Evolutionary conservation across 1,140 invertebrate genomes (phyloP).

Genomic region (Neodiprion pinetum): DNA sequence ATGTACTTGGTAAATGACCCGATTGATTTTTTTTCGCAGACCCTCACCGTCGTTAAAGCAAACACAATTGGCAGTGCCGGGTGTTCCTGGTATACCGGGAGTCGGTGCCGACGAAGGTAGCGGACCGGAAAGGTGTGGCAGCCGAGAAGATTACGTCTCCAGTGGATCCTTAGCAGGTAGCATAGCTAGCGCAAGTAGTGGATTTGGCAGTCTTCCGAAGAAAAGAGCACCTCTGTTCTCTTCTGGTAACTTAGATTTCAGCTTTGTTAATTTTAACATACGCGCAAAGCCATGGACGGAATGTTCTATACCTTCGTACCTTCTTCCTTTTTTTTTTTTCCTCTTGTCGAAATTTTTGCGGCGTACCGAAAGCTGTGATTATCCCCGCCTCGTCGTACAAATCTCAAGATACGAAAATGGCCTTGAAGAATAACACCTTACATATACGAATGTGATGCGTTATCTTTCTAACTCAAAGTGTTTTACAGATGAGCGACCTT

Average conservation of each 20-base stretch:
- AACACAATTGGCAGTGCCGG: constrained; percentile 66
- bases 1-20: neutral
- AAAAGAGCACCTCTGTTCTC: constrained; percentile 70
- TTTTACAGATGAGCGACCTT: no score
- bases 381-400: no score
- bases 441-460: no score
- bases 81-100: constrained; percentile 55
- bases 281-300: neutral
- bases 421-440: no score
- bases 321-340: constrained; percentile 13
- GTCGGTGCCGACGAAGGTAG: constrained; percentile 47
- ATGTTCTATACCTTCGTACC: neutral
- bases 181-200: constrained; percentile 78
- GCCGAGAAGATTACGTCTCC: constrained; percentile 69
- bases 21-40: constrained; percentile 46
- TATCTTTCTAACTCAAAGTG: no score
- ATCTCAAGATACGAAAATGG: no score
- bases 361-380: neutral
- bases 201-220: constrained; percentile 84
- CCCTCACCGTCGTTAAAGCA: constrained; percentile 74
- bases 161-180: constrained; percentile 67
- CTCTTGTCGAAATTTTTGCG: neutral
- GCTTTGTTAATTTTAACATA: neutral
- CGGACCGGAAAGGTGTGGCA: constrained; percentile 48
- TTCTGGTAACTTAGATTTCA: constrained; percentile 57